Evolutionary conservation across 2,888 invertebrate species (phyloP), one percentile per base, ranked within the genome.

Genomic region (Aphidoletes aphidimyza): DNA sequence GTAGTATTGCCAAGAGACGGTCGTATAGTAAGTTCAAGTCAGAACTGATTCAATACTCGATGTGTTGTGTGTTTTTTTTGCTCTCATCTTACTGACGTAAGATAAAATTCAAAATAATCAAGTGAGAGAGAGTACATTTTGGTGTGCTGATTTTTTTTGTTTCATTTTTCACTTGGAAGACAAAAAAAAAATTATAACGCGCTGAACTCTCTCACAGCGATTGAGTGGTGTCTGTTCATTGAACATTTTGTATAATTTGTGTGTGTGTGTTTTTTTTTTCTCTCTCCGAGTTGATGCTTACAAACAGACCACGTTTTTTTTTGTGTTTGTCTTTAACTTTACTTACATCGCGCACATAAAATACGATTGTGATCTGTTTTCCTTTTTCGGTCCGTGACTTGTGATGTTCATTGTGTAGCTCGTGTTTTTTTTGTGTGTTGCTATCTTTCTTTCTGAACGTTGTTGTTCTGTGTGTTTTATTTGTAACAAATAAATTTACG

Each of bases 281-380:
- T n/a, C n/a, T n/a, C n/a, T n/a, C n/a, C n/a, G n/a, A n/a, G n/a
- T n/a, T n/a, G 30, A 69, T 30, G 3, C 34, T 69, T 30, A 69
- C 14, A 30, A 69, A 30, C 30, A 6, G 69, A 69, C 69, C 69
- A 69, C 69, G 69, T 69, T 69, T 69, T 54, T 54, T 69, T 30
- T 69, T 14, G n/a, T n/a, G n/a, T n/a, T n/a, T n/a, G n/a, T n/a
- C n/a, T n/a, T n/a, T n/a, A n/a, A n/a, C n/a, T n/a, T n/a, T n/a
- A n/a, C n/a, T n/a, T n/a, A n/a, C 22, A 54, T 54, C 54, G 11
- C 26, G 19, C 26, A 54, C 54, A 54, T 22, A 54, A 54, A 69
- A 69, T 22, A 69, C 26, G 11, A 69, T 69, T 69, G 9, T 69
- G 69, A 69, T 30, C 34, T 69, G 34, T 19, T 30, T 22, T 69